Percentiles rank a stretch among this genome's conserved stretches.
Evolutionary conservation across 2,113 vertebrate species (phyloP).

Genomic region (Mastomys coucha): DNA sequence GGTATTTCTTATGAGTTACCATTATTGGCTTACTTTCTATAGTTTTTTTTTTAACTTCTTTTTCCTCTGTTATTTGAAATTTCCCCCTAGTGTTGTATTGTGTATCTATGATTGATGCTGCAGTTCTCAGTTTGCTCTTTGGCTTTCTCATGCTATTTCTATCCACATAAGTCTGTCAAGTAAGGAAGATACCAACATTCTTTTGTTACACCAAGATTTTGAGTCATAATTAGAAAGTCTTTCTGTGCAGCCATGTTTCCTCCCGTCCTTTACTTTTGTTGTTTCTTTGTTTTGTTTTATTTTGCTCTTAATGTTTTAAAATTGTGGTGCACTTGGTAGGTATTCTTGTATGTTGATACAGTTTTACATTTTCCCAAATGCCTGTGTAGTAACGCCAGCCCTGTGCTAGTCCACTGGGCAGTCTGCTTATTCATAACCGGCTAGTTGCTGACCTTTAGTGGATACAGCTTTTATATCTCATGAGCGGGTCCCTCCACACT

Average conservation of each 20-base stretch:
- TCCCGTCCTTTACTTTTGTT: neutral
- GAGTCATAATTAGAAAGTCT: neutral
- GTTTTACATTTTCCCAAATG: constrained; percentile 7
- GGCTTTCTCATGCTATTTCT: neutral
- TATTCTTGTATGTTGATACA: neutral
- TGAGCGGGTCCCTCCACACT: neutral
- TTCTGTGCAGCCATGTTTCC: neutral
- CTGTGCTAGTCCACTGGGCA: neutral
- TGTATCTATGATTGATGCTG: neutral
- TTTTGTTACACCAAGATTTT: neutral
- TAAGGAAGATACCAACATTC: neutral
- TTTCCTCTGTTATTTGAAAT: neutral
- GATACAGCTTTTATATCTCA: neutral
- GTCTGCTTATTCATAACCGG: neutral
- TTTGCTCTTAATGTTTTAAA: constrained; percentile 3
- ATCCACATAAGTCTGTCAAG: neutral
- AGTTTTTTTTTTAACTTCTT: neutral
- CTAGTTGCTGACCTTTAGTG: neutral
- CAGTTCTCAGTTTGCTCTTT: neutral
- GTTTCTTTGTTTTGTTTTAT: neutral
- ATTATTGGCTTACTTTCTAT: neutral
- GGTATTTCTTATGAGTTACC: neutral
- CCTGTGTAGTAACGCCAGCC: neutral
- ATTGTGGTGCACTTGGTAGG: constrained; percentile 3
- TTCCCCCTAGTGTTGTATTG: neutral